A percentile compares a stretch with the other conserved stretches of the same genome.
These are phyloP conservation scores for Pectinophora gossypiella DNA, from an alignment of 1,140 invertebrate genomes.

Conservation along the genomic window DNA sequence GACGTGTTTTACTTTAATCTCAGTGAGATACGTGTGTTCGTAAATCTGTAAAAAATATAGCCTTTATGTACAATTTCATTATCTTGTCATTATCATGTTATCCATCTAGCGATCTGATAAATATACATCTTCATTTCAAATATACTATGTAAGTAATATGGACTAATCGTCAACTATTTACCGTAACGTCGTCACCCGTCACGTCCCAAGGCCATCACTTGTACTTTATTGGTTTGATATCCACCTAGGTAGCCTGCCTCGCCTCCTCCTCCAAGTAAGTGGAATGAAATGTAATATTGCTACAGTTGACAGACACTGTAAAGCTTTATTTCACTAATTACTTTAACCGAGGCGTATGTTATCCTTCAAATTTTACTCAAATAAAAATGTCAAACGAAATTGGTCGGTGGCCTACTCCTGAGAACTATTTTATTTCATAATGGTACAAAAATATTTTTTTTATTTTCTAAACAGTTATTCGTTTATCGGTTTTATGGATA, in stretches of 20 bases:
- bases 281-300: slow-evolving; percentile 47
- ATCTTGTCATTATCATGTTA: slow-evolving; percentile 28
- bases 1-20: slow-evolving; percentile 40
- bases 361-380: slow-evolving; percentile 41
- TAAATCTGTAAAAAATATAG: slow-evolving; percentile 72
- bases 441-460: slow-evolving; percentile 68
- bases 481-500: slow-evolving; percentile 54
- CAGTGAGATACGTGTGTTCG: slow-evolving; percentile 15
- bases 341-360: slow-evolving; percentile 8
- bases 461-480: slow-evolving; percentile 45
- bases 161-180: not conserved
- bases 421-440: slow-evolving; percentile 51
- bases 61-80: slow-evolving; percentile 51
- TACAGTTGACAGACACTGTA: not conserved
- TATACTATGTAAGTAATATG: not conserved
- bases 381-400: slow-evolving; percentile 17
- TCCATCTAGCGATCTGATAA: slow-evolving; percentile 54
- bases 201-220: slow-evolving; percentile 54
- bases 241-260: not conserved
- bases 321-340: no score
- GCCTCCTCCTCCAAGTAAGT: slow-evolving; percentile 31
- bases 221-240: slow-evolving; percentile 56
- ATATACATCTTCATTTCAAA: slow-evolving; percentile 23
- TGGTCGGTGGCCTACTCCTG: slow-evolving; percentile 51
- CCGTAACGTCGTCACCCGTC: not conserved